Conservation (phyloP, 1,140 invertebrate genomes). For the Danaus melanippus region DNA sequence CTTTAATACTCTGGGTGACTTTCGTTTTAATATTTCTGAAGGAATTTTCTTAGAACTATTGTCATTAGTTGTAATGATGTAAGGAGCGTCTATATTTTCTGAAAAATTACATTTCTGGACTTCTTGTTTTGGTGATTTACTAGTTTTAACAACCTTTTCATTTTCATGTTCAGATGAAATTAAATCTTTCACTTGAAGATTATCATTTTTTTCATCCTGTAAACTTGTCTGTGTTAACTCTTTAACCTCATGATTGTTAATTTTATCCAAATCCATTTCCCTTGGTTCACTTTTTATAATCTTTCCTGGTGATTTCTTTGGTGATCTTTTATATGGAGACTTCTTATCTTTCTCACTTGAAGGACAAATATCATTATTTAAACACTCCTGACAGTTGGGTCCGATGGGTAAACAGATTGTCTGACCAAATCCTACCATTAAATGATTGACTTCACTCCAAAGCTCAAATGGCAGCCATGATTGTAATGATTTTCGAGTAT, state of each 20-base stretch:
- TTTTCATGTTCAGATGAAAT: slow-evolving; percentile 1
- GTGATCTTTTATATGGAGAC: slow-evolving; percentile 43
- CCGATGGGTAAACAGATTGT: slow-evolving; percentile 86
- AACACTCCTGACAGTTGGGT: slow-evolving; percentile 87
- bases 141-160: slow-evolving; percentile 5
- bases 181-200: slow-evolving; percentile 7
- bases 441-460: slow-evolving; percentile 93
- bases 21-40: slow-evolving; percentile 25
- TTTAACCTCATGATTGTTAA: slow-evolving; percentile 1
- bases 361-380: slow-evolving; percentile 91
- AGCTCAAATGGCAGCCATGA: slow-evolving; percentile 88
- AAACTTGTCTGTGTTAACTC: background rate
- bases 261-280: background rate
- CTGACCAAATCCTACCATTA: slow-evolving; percentile 97
- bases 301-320: slow-evolving; percentile 25
- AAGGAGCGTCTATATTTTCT: background rate
- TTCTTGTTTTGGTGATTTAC: slow-evolving; percentile 5
- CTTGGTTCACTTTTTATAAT: slow-evolving; percentile 14
- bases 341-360: slow-evolving; percentile 64
- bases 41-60: background rate
- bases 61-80: background rate
- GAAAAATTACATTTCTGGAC: background rate
- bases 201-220: slow-evolving; percentile 6
- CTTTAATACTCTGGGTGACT: slow-evolving; percentile 28
- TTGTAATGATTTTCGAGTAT: slow-evolving; percentile 88